phyloP scores from a whole-genome alignment of 2,797 vertebrate genomes.

The Sardinella longiceps region DNA sequence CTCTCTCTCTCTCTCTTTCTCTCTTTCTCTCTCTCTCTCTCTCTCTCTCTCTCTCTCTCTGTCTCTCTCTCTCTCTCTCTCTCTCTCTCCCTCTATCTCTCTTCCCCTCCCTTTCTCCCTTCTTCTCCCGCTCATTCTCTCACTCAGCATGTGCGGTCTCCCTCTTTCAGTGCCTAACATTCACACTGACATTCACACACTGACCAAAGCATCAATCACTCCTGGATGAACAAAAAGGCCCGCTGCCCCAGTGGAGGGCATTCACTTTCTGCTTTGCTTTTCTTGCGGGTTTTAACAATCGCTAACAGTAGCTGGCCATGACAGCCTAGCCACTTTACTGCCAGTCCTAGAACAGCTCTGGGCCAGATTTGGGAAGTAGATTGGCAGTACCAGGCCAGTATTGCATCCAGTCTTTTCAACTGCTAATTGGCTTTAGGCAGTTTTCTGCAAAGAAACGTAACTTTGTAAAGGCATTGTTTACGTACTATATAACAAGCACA shows the following conservation, averaged over 20 bases:
- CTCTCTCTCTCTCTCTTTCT: conserved; percentile 18
- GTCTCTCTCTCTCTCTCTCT: neutral
- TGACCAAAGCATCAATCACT: conserved; percentile 41
- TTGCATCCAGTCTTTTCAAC: neutral
- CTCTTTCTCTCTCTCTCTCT: conserved; percentile 18
- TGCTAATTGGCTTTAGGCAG: neutral
- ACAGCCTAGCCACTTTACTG: neutral
- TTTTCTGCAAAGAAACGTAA: neutral
- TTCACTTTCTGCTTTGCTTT: neutral
- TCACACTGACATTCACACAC: conserved; percentile 39
- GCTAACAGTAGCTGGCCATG: conserved; percentile 2
- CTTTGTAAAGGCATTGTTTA: neutral
- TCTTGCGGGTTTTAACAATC: neutral
- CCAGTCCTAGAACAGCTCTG: neutral
- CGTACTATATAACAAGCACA: neutral
- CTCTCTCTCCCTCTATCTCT: conserved; percentile 50
- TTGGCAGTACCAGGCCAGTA: neutral
- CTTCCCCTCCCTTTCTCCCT: neutral
- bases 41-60: conserved; percentile 25
- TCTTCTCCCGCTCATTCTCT: conserved; percentile 10
- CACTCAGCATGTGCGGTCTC: conserved; percentile 31
- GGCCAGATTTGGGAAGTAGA: neutral
- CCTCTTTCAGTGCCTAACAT: conserved; percentile 37
- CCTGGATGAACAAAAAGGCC: conserved; percentile 6
- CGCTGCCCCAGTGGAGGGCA: neutral